Evolutionary conservation across 2,113 vertebrate species (phyloP).

Genomic region (Diphyllodes magnificus): DNA sequence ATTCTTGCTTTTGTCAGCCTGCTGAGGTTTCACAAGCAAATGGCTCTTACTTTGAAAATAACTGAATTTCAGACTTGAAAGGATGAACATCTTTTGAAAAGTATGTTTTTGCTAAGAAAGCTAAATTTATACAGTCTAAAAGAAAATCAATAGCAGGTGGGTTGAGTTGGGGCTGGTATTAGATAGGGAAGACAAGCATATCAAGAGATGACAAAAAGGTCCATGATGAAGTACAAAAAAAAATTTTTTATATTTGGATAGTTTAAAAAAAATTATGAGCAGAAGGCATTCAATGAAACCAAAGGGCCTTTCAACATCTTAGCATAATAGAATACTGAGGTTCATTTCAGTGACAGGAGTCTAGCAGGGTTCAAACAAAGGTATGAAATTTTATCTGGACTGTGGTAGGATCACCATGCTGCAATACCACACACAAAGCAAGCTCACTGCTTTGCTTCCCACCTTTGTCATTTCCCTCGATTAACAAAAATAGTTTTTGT

Average conservation of each 20-base stretch:
- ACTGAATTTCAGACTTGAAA: background rate
- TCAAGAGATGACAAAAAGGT: background rate
- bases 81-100: background rate
- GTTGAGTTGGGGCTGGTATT: background rate
- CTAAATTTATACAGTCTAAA: background rate
- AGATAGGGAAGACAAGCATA: background rate
- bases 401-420: background rate
- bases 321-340: background rate
- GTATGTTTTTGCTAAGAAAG: background rate
- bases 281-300: background rate
- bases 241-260: background rate
- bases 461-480: accelerated
- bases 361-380: background rate
- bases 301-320: background rate
- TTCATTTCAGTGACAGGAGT: background rate
- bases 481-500: background rate
- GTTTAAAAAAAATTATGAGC: background rate
- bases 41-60: background rate
- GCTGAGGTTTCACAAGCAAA: background rate
- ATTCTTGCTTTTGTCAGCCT: background rate
- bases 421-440: background rate
- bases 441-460: background rate
- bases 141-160: background rate
- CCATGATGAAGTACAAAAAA: background rate
- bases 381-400: background rate